Conservation (phyloP, 2,888 invertebrate species). For the Drosophila paracracens region DNA sequence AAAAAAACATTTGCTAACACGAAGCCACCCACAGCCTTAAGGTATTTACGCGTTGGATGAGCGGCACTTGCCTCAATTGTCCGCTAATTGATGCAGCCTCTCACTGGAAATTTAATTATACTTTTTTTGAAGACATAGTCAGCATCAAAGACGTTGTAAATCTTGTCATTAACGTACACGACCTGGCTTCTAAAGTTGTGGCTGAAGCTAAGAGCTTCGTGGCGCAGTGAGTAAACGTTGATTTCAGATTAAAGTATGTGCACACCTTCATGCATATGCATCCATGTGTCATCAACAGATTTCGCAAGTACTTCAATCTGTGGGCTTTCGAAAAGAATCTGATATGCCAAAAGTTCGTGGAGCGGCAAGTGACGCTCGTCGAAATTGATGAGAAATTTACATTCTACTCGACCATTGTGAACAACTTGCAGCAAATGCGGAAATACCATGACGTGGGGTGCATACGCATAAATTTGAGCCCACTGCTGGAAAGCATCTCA, state of each 20-base stretch:
- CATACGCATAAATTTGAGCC: constrained; percentile 90
- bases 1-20: neutral
- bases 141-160: constrained; percentile 90
- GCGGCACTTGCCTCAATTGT: constrained; percentile 91
- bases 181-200: constrained; percentile 88
- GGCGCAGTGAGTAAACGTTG: constrained; percentile 54
- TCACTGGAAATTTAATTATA: constrained; percentile 87
- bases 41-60: constrained; percentile 94
- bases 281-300: constrained; percentile 85
- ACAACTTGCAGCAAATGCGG: constrained; percentile 87
- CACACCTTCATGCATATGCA: neutral
- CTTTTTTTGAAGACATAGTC: constrained; percentile 91
- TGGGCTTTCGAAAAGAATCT: constrained; percentile 91
- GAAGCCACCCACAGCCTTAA: constrained; percentile 86
- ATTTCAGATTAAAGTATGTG: neutral
- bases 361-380: constrained; percentile 87
- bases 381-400: constrained; percentile 93
- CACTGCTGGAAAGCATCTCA: constrained; percentile 89
- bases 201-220: constrained; percentile 86
- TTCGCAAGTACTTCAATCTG: constrained; percentile 90
- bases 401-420: constrained; percentile 91
- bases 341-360: constrained; percentile 92
- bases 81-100: constrained; percentile 85
- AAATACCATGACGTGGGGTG: constrained; percentile 88
- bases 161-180: constrained; percentile 88